Conservation (phyloP, 2,113 vertebrate genomes). For the Albula glossodonta region DNA sequence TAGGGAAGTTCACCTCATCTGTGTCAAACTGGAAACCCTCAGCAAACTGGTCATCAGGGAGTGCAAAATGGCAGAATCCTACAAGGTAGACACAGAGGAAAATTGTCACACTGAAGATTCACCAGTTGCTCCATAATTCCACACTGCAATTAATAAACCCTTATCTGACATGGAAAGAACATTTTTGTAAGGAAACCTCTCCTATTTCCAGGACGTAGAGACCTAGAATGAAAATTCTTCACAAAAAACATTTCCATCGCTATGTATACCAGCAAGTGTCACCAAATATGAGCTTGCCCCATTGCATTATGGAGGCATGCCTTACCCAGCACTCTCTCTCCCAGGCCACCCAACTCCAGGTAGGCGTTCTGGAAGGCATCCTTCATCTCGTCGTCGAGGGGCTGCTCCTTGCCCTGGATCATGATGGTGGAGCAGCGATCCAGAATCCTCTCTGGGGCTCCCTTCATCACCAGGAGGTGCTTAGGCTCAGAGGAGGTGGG, state of each 20-base stretch:
- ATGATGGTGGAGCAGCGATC: slow-evolving; percentile 70
- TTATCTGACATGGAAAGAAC: no score
- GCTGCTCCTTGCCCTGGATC: slow-evolving; percentile 70
- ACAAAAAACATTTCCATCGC: not conserved
- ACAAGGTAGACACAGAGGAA: not conserved
- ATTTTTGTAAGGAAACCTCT: no score
- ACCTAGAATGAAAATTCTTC: not conserved
- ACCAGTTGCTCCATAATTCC: not conserved
- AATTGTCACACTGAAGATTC: not conserved
- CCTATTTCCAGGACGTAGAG: not conserved
- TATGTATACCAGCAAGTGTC: not conserved
- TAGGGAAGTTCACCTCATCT: slow-evolving; percentile 70
- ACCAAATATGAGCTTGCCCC: not conserved
- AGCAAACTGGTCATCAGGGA: slow-evolving; percentile 68
- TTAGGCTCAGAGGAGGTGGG: slow-evolving; percentile 66
- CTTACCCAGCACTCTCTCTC: slow-evolving; percentile 58
- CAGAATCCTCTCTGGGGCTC: slow-evolving; percentile 68
- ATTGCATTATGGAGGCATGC: not conserved
- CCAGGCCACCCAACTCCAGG: slow-evolving; percentile 66
- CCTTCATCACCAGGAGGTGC: slow-evolving; percentile 74
- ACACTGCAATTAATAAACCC: no score
- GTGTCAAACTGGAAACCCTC: slow-evolving; percentile 72
- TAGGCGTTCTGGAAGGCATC: slow-evolving; percentile 75
- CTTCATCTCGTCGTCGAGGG: slow-evolving; percentile 68
- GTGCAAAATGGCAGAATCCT: slow-evolving; percentile 70